These are phyloP conservation scores for Campoplex capitator DNA, from an alignment of 2,888 invertebrate species.

Conservation along the genomic window DNA sequence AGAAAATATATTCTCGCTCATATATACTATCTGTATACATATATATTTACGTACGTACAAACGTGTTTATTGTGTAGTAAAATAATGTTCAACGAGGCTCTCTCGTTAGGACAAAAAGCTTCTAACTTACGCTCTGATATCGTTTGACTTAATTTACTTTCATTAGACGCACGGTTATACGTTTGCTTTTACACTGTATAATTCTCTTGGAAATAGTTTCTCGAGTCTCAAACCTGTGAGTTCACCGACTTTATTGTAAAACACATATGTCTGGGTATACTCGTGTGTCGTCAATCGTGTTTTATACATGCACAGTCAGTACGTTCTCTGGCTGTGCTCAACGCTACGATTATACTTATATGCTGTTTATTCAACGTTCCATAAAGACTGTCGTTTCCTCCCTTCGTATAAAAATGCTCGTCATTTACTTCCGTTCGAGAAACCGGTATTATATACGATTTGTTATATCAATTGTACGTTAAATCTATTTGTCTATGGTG, in stretches of 20 bases:
- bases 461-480: conserved; percentile 7
- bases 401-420: conserved; percentile 39
- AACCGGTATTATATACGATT: background rate
- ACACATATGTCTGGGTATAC: background rate
- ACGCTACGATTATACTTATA: conserved; percentile 32
- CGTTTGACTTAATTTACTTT: conserved; percentile 17
- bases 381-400: conserved; percentile 70
- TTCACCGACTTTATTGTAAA: conserved; percentile 33
- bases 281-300: background rate
- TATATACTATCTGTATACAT: background rate
- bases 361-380: conserved; percentile 59
- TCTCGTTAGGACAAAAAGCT: conserved; percentile 47
- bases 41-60: background rate
- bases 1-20: background rate
- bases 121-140: conserved; percentile 36
- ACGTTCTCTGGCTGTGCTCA: background rate
- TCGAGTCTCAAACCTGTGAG: background rate
- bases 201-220: conserved; percentile 52
- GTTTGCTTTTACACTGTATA: conserved; percentile 10
- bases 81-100: conserved; percentile 30
- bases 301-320: background rate
- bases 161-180: conserved; percentile 7
- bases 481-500: conserved; percentile 23
- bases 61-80: conserved; percentile 7
- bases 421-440: conserved; percentile 61